phyloP scores from a whole-genome alignment of 2,888 invertebrate species.

The Cyclophora punctaria region DNA sequence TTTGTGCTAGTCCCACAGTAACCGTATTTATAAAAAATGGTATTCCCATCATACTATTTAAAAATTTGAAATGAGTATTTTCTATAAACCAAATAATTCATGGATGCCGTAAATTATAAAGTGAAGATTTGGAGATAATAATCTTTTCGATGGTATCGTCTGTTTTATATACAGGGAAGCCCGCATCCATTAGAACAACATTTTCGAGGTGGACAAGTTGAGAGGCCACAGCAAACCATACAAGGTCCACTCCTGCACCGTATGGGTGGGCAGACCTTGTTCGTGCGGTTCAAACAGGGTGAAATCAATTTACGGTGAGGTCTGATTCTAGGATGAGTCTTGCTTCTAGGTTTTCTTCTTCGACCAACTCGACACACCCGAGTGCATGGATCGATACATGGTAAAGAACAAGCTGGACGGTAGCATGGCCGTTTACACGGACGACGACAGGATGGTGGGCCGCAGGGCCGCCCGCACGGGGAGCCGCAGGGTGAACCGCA shows the following conservation, averaged over 20 bases:
- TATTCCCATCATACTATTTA: too few species aligned
- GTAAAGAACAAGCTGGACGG: constrained; percentile 16
- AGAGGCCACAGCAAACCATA: constrained; percentile 23
- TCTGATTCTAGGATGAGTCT: constrained; percentile 47
- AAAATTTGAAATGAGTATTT: too few species aligned
- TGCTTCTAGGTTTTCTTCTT: constrained; percentile 33
- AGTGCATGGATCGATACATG: constrained; percentile 46
- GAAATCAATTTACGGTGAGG: constrained; percentile 43
- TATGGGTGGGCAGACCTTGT: constrained; percentile 39
- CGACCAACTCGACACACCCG: constrained; percentile 49
- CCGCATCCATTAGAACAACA: constrained; percentile 31
- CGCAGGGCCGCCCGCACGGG: constrained; percentile 7
- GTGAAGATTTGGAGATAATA: too few species aligned
- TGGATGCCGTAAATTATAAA: too few species aligned
- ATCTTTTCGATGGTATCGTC: too few species aligned
- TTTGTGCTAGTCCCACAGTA: too few species aligned
- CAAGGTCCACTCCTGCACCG: constrained; percentile 49
- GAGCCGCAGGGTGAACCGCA: constrained; percentile 9
- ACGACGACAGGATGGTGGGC: neutral
- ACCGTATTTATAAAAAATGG: too few species aligned
- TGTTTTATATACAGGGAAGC: too few species aligned
- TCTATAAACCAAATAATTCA: too few species aligned
- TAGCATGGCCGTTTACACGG: constrained; percentile 9
- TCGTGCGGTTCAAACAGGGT: constrained; percentile 51
- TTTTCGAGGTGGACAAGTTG: constrained; percentile 32